Evolutionary conservation across 1,140 invertebrate species (phyloP).

Genomic region (Halesus radiatus): DNA sequence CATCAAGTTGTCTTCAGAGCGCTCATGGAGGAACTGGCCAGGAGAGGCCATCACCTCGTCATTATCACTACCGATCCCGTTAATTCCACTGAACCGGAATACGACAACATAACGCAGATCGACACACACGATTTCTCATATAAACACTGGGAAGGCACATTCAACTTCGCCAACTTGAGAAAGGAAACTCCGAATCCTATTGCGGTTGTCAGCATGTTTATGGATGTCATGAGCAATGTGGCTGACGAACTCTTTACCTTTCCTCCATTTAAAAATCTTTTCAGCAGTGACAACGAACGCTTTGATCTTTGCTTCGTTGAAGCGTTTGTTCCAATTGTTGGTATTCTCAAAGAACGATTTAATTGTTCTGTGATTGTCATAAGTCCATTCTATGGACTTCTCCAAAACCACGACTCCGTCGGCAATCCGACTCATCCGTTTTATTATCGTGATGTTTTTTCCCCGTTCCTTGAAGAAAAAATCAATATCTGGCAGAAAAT

Average conservation of each 20-base stretch:
- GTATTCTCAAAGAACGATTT: conserved; percentile 62
- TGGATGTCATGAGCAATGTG: conserved; percentile 15
- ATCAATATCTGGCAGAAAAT: not conserved
- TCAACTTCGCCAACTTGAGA: conserved; percentile 21
- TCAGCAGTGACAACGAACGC: conserved; percentile 58
- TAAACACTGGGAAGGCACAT: conserved; percentile 47
- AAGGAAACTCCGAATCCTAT: conserved; percentile 7
- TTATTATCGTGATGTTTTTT: not conserved
- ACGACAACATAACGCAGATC: conserved; percentile 62
- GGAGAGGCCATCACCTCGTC: conserved; percentile 68
- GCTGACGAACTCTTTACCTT: conserved; percentile 56
- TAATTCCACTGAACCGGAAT: conserved; percentile 55
- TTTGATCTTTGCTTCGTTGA: conserved; percentile 63
- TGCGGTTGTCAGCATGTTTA: conserved; percentile 56
- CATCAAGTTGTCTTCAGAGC: conserved; percentile 71
- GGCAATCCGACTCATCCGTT: conserved; percentile 66
- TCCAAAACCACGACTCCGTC: conserved; percentile 54
- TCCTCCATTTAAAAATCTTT: conserved; percentile 57
- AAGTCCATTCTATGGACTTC: conserved; percentile 59
- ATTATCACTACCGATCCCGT: conserved; percentile 63
- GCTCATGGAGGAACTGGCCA: conserved; percentile 64
- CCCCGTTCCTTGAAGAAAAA: not conserved
- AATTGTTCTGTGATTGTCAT: conserved; percentile 63
- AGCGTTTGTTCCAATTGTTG: conserved; percentile 53
- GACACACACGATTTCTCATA: conserved; percentile 62